Conservation (phyloP, 2,113 vertebrate species). For the Sisor rabdophorus region DNA sequence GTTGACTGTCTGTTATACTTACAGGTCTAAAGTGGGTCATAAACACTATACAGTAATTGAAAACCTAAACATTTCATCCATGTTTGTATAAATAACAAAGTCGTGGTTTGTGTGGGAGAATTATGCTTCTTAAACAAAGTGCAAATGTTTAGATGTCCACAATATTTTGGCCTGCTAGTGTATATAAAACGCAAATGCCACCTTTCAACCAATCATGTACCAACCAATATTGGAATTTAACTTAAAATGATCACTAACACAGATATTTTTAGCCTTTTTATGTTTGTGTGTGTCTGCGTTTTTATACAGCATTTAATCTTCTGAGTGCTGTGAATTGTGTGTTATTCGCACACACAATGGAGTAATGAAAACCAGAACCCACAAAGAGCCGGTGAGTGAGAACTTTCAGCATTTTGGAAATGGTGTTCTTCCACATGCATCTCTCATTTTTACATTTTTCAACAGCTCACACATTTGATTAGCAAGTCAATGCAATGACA, state of each 20-base stretch:
- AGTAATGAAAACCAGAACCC: slow-evolving; percentile 76
- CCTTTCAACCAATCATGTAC: not conserved
- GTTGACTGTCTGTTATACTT: not conserved
- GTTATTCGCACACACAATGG: slow-evolving; percentile 65
- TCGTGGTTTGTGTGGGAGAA: not conserved
- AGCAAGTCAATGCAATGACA: not conserved
- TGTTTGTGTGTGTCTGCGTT: slow-evolving; percentile 26
- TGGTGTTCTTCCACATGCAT: too few relatives aligned
- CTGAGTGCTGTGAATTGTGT: slow-evolving; percentile 22
- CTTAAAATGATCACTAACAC: not conserved
- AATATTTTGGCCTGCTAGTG: not conserved
- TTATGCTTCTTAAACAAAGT: too few relatives aligned
- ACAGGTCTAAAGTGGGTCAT: not conserved
- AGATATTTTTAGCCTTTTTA: not conserved
- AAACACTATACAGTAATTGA: not conserved
- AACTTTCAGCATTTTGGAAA: not conserved
- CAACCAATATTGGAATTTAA: not conserved
- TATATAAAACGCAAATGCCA: not conserved
- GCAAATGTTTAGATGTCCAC: not conserved
- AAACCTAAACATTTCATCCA: not conserved
- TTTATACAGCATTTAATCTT: slow-evolving; percentile 7
- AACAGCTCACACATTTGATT: not conserved
- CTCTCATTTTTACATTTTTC: not conserved
- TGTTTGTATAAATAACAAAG: not conserved
- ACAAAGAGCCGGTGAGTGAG: slow-evolving; percentile 75